Evolutionary conservation across 2,888 invertebrate species (phyloP).

Genomic region (Physocephala rufipes): DNA sequence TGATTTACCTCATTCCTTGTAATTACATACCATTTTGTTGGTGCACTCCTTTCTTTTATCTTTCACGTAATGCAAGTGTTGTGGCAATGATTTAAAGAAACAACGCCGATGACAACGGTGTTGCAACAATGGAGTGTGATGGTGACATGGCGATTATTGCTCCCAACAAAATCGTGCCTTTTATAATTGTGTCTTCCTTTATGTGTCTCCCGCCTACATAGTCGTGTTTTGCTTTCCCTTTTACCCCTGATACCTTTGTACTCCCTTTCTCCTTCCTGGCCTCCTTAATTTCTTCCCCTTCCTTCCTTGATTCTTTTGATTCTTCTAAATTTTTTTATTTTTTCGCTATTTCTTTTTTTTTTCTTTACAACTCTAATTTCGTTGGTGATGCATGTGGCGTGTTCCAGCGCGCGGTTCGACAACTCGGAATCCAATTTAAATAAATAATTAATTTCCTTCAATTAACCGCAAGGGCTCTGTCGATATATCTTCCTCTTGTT

Average conservation of each 20-base stretch:
- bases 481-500: conserved; percentile 38
- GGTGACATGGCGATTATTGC: conserved; percentile 34
- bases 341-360: too few relatives aligned
- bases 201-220: not conserved
- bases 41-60: too few relatives aligned
- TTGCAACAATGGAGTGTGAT: not conserved
- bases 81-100: too few relatives aligned
- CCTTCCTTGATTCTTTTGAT: too few relatives aligned
- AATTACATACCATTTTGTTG: too few relatives aligned
- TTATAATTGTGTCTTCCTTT: not conserved
- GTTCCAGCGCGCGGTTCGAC: not conserved
- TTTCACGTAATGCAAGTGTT: too few relatives aligned
- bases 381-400: not conserved
- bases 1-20: too few relatives aligned
- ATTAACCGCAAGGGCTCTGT: conserved; percentile 57
- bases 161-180: not conserved
- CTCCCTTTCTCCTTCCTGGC: conserved; percentile 34
- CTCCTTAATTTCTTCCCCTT: conserved; percentile 19
- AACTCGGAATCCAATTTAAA: conserved; percentile 60
- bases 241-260: conserved; percentile 40
- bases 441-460: conserved; percentile 65
- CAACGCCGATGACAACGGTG: not conserved
- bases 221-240: not conserved
- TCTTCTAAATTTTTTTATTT: too few relatives aligned
- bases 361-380: not conserved